Evolutionary conservation across 2,888 invertebrate genomes (phyloP).

Genomic region (Erebia aethiops): DNA sequence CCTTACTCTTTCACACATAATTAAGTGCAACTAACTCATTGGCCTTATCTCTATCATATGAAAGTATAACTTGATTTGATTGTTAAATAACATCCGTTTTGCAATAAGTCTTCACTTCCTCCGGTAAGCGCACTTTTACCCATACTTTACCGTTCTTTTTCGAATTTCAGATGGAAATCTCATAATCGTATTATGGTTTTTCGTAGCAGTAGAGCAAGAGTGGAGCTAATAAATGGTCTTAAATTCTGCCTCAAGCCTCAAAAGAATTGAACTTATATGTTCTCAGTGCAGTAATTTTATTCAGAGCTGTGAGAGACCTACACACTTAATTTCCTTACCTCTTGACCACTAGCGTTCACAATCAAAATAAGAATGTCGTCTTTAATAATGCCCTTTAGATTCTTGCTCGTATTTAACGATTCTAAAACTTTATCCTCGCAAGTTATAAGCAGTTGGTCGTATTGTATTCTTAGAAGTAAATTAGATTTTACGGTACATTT

Average conservation of each 20-base stretch:
- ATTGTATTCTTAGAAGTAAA: conserved; percentile 52
- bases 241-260: background rate
- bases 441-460: conserved; percentile 64
- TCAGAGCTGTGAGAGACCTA: conserved; percentile 1
- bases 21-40: too few species aligned
- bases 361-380: conserved; percentile 64
- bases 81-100: too few species aligned
- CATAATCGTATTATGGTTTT: too few species aligned
- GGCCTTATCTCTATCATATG: too few species aligned
- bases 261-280: background rate
- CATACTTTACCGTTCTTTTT: too few species aligned
- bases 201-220: too few species aligned
- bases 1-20: too few species aligned
- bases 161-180: too few species aligned
- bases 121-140: too few species aligned
- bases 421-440: conserved; percentile 60
- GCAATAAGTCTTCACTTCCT: too few species aligned
- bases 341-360: conserved; percentile 46
- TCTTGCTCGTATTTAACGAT: conserved; percentile 58
- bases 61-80: too few species aligned
- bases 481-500: conserved; percentile 52
- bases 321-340: conserved; percentile 49
- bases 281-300: background rate
- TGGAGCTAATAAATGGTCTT: too few species aligned
- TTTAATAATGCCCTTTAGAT: conserved; percentile 69